Evolutionary conservation across 2,797 vertebrate species (phyloP), one percentile per base, ranked within the genome.

Genomic region (Heterohyrax brucei): DNA sequence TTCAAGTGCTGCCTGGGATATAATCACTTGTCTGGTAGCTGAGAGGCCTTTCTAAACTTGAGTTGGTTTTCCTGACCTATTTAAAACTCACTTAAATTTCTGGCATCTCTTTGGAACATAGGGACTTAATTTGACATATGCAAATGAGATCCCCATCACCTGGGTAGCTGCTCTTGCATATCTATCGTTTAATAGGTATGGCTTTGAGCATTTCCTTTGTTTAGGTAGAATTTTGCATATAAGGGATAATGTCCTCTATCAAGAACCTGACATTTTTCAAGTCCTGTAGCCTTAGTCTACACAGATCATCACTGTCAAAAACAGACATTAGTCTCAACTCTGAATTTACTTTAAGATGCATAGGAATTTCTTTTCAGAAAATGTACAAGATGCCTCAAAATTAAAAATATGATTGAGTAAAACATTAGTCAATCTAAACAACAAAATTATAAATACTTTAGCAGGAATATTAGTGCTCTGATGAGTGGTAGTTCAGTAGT

Each of bases 51-150:
- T 96, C 95, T 94, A 93, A 91, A 95, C 83, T 88, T 90, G 56
- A 96, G 95, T 89, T 66, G 87, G 97, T 96, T 97, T 95, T 92
- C 83, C 82, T 96, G 94, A 98, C 93, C 96, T 98, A 95, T 95
- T 97, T 97, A 97, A 96, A 97, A 93, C 68, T 73, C 92, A 93
- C 92, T 97, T 96, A 95, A 87, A 97, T 96, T 91, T 97, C 90
- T 96, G 95, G 87, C 94, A 82, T 93, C 85, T 86, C 93, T 96
- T 93, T 95, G 78, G 56, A 97, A 92, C 88, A 56, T 48, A 33
- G 93, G 44, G 72, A 92, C 90, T 92, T 94, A 96, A 96, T 96
- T 92, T 97, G 96, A 97, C 90, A 75, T 94, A 96, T 97, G 97
- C 68, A 97, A 97, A 97, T 96, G n/a, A 90, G 81, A 48, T 94